Evolutionary conservation across 1,140 invertebrate genomes (phyloP).

Genomic region (Phortica variegata): DNA sequence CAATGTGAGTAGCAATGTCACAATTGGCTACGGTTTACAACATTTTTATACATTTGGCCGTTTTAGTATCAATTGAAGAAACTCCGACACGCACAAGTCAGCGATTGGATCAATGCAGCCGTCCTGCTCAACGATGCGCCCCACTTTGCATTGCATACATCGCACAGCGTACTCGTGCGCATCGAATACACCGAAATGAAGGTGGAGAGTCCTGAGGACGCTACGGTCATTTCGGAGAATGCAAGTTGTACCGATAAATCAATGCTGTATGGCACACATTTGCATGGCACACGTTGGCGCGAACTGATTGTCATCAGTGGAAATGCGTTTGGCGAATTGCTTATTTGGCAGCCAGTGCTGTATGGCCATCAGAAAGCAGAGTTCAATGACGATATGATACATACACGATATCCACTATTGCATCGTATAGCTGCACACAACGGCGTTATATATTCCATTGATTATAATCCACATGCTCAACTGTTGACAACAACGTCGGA

Average conservation of each 20-base stretch:
- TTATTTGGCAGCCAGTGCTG: conserved; percentile 38
- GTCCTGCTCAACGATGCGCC: conserved; percentile 19
- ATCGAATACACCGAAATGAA: conserved; percentile 13
- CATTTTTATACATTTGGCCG: not conserved
- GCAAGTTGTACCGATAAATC: conserved; percentile 37
- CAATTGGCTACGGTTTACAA: not conserved
- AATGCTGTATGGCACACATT: conserved; percentile 33
- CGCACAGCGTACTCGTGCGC: conserved; percentile 34
- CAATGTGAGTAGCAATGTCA: not conserved
- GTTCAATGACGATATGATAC: not conserved
- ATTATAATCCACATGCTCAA: conserved; percentile 15
- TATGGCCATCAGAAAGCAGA: too few species aligned
- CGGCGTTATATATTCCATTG: conserved; percentile 49
- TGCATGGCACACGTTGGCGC: conserved; percentile 23
- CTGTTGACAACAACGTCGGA: conserved; percentile 45
- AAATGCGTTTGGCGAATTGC: conserved; percentile 47
- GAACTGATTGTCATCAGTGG: conserved; percentile 40
- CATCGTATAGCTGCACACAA: conserved; percentile 40
- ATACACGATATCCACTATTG: conserved; percentile 18
- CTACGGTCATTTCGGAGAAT: conserved; percentile 9
- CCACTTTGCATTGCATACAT: conserved; percentile 35
- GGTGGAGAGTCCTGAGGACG: not conserved
- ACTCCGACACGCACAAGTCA: conserved; percentile 30
- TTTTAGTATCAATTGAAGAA: conserved; percentile 17
- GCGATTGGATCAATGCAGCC: conserved; percentile 46